Evolutionary conservation across 2,113 vertebrate species (phyloP).

Genomic region (Potamarius usumacintae): DNA sequence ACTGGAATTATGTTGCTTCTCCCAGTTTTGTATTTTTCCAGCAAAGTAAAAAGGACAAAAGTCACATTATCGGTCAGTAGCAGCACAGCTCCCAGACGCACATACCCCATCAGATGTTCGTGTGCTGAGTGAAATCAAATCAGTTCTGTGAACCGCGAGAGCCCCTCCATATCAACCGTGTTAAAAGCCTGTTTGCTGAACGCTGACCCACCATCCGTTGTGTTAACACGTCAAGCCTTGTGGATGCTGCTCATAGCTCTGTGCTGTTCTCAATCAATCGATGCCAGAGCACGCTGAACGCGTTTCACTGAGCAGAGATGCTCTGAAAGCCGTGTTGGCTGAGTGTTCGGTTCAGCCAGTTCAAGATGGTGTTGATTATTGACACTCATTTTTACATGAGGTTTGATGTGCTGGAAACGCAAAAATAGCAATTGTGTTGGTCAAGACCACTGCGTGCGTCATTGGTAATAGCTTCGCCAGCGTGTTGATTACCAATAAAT

Average conservation of each 20-base stretch:
- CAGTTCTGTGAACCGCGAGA: conserved; percentile 22
- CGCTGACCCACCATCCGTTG: conserved; percentile 5
- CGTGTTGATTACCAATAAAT: conserved; percentile 20
- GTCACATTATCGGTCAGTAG: conserved; percentile 27
- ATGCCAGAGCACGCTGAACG: neutral
- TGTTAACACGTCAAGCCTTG: neutral
- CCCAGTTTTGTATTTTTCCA: neutral
- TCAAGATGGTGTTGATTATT: neutral
- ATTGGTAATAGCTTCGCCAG: conserved; percentile 1
- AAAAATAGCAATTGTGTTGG: conserved; percentile 10
- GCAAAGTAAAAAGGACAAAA: conserved; percentile 10
- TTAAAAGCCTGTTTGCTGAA: conserved; percentile 27
- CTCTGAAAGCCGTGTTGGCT: neutral
- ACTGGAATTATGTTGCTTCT: neutral
- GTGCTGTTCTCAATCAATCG: neutral
- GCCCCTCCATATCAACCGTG: conserved; percentile 19
- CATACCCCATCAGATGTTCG: neutral
- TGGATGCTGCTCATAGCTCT: neutral
- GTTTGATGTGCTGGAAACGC: neutral
- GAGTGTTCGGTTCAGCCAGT: neutral
- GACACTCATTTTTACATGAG: neutral
- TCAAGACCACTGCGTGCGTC: conserved; percentile 7
- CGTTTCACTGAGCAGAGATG: neutral
- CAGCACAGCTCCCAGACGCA: conserved; percentile 17
- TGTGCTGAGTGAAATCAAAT: conserved; percentile 39